Percentiles rank a stretch among this genome's conserved stretches.
phyloP scores from a whole-genome alignment of 2,113 vertebrate genomes.

The Barnardius zonarius region DNA sequence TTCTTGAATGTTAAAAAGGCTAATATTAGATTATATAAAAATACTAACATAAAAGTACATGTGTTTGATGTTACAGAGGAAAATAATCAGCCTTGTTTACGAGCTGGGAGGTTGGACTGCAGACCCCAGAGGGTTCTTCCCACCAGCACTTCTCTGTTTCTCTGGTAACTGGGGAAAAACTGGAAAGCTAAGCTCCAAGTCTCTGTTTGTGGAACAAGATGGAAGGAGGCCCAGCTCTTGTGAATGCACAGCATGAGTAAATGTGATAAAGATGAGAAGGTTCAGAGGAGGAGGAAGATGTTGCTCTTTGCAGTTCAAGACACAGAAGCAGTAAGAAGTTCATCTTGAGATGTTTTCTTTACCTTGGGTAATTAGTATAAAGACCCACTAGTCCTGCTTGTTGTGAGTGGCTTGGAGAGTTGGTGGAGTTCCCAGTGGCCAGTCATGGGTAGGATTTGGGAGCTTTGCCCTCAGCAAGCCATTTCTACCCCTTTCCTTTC shows the following conservation, averaged over 20 bases:
- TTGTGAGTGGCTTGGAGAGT: background rate
- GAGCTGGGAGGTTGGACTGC: background rate
- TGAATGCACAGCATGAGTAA: background rate
- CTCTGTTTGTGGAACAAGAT: background rate
- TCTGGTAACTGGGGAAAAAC: background rate
- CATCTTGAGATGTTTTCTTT: background rate
- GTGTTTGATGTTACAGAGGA: background rate
- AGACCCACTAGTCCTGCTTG: background rate
- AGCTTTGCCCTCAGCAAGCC: background rate
- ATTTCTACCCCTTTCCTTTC: background rate
- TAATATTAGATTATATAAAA: background rate
- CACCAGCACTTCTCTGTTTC: background rate
- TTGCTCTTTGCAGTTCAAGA: background rate
- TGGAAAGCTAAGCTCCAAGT: background rate
- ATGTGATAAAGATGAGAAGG: background rate
- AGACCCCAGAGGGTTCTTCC: background rate
- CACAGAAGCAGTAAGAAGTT: background rate
- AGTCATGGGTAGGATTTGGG: fast-evolving
- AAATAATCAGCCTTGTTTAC: background rate
- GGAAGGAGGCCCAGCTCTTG: background rate
- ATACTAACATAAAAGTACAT: background rate
- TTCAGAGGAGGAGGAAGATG: background rate
- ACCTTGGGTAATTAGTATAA: background rate
- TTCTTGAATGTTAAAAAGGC: background rate
- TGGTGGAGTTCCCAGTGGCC: background rate